These are phyloP conservation scores for Ptilodon capucinus DNA, from an alignment of 2,888 invertebrate species.

Conservation along the genomic window DNA sequence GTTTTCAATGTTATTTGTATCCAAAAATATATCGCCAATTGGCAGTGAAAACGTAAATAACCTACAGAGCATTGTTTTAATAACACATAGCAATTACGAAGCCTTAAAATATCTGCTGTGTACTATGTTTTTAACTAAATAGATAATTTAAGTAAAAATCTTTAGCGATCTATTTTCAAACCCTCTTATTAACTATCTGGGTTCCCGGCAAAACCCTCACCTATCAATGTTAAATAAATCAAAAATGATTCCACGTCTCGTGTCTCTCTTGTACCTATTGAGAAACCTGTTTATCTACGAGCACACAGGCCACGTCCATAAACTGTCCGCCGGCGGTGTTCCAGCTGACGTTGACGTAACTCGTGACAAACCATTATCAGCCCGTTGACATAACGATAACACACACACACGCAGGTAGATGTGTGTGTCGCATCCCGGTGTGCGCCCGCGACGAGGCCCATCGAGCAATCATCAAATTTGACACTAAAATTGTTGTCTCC, in stretches of 20 bases:
- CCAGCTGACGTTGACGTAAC: constrained; percentile 52
- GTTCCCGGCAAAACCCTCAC: no score
- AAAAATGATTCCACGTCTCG: not conserved
- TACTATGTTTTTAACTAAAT: no score
- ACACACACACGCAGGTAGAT: constrained; percentile 17
- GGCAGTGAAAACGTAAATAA: not conserved
- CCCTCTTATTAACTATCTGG: no score
- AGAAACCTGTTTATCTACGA: not conserved
- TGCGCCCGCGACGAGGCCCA: constrained; percentile 19
- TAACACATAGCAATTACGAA: no score
- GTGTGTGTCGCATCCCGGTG: constrained; percentile 11
- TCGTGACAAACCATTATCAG: constrained; percentile 37
- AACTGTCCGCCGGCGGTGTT: constrained; percentile 6
- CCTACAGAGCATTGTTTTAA: no score
- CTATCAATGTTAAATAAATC: not conserved
- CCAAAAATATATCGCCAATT: not conserved
- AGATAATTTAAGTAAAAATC: not conserved
- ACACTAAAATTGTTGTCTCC: no score
- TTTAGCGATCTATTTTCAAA: not conserved
- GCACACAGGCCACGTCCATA: not conserved
- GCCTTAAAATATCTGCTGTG: no score
- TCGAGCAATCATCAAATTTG: constrained; percentile 34
- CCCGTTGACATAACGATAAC: constrained; percentile 36
- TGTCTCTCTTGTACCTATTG: not conserved
- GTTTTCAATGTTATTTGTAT: not conserved